Conservation (phyloP, 2,113 vertebrate species). For the Fulica atra region DNA sequence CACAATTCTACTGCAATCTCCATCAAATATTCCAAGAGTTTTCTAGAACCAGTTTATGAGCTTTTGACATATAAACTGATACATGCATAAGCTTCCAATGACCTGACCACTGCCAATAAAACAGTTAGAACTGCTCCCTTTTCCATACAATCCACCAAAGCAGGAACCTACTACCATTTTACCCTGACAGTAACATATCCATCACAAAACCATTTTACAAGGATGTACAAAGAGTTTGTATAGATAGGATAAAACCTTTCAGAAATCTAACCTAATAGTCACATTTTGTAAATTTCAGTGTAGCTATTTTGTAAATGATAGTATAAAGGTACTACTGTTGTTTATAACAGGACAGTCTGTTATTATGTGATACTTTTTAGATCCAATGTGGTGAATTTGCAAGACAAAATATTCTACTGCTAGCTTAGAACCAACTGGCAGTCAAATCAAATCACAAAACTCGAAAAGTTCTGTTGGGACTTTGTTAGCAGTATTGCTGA, state of each 20-base stretch:
- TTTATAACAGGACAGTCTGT: background rate
- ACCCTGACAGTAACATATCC: background rate
- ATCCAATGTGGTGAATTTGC: background rate
- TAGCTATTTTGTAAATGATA: background rate
- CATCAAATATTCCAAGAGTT: background rate
- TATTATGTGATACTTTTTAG: background rate
- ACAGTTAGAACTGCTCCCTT: background rate
- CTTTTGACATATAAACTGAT: background rate
- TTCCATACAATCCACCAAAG: background rate
- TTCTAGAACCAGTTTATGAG: background rate
- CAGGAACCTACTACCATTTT: background rate
- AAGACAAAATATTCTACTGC: background rate
- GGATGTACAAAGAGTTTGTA: rapidly evolving
- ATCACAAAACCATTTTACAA: background rate
- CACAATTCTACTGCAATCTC: background rate
- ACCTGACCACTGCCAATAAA: background rate
- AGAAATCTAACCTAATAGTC: background rate
- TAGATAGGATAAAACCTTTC: background rate
- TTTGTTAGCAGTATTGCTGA: background rate
- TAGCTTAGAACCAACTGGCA: background rate
- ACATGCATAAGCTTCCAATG: background rate
- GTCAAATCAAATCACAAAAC: background rate
- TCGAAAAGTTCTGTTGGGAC: background rate
- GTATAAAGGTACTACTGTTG: background rate
- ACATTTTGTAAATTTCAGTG: background rate